Conservation (phyloP, 2,113 vertebrate genomes). For the Boleophthalmus pectinirostris region DNA sequence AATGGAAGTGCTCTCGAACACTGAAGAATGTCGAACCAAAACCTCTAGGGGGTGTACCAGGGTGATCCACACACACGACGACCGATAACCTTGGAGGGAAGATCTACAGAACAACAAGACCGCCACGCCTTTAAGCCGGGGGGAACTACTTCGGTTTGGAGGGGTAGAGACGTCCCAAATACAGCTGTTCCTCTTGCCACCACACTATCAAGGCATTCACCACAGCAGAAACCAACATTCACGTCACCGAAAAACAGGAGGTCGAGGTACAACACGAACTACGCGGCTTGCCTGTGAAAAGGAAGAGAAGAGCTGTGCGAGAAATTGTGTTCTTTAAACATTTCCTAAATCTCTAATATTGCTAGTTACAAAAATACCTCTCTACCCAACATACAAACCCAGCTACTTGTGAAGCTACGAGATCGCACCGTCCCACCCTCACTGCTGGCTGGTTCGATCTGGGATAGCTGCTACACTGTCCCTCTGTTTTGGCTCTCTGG, state of each 20-base stretch:
- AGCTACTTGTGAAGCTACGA: constrained; percentile 63
- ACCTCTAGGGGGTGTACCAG: constrained; percentile 43
- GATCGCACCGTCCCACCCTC: constrained; percentile 60
- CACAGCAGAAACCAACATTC: constrained; percentile 71
- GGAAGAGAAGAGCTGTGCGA: constrained; percentile 79
- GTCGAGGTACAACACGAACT: constrained; percentile 65
- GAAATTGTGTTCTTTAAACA: constrained; percentile 67
- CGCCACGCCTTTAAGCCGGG: constrained; percentile 55
- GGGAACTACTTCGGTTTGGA: constrained; percentile 68
- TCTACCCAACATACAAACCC: constrained; percentile 80
- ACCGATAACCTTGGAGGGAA: constrained; percentile 51
- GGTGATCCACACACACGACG: constrained; percentile 66
- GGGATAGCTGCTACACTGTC: constrained; percentile 67
- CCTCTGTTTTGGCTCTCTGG: constrained; percentile 66
- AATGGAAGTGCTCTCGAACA: constrained; percentile 38
- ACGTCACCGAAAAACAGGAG: constrained; percentile 65
- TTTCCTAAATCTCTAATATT: constrained; percentile 12
- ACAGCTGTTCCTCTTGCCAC: constrained; percentile 64
- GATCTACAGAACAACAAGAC: constrained; percentile 72
- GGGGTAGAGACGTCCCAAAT: constrained; percentile 61
- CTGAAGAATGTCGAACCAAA: constrained; percentile 46
- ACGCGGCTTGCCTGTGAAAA: constrained; percentile 77
- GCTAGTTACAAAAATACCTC: constrained; percentile 71
- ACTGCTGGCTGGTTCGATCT: constrained; percentile 46
- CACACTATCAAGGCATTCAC: constrained; percentile 75